Evolutionary conservation across 2,888 invertebrate genomes (phyloP).

Genomic region (Auanema freiburgensis): DNA sequence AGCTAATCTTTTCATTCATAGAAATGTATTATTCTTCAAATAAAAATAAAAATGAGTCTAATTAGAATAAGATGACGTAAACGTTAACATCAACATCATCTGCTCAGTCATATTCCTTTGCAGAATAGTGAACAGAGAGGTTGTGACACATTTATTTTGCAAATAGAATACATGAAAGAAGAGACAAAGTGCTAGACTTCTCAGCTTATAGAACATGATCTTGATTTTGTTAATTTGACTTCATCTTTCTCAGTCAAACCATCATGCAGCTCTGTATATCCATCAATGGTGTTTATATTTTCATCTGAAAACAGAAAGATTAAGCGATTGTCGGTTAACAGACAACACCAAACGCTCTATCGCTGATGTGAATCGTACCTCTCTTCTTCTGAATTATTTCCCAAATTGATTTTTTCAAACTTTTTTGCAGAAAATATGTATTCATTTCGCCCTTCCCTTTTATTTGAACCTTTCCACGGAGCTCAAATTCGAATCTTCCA

Average conservation of each 20-base stretch:
- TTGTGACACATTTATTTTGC: too few species aligned
- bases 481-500: constrained; percentile 55
- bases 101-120: too few species aligned
- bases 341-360: background rate
- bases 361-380: constrained; percentile 31
- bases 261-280: constrained; percentile 50
- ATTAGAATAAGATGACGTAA: too few species aligned
- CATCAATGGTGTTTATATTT: constrained; percentile 55
- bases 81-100: too few species aligned
- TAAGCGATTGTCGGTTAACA: background rate
- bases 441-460: constrained; percentile 60
- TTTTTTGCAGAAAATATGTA: constrained; percentile 53
- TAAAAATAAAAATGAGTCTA: too few species aligned
- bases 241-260: constrained; percentile 8
- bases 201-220: too few species aligned
- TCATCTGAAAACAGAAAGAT: constrained; percentile 45
- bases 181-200: too few species aligned
- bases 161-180: too few species aligned
- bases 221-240: too few species aligned
- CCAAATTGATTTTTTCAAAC: constrained; percentile 58
- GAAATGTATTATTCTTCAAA: too few species aligned
- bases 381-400: constrained; percentile 52
- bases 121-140: too few species aligned
- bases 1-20: too few species aligned
- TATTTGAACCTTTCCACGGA: constrained; percentile 51